These are phyloP conservation scores for Maniola jurtina DNA, from an alignment of 1,140 invertebrate genomes.

Conservation along the genomic window DNA sequence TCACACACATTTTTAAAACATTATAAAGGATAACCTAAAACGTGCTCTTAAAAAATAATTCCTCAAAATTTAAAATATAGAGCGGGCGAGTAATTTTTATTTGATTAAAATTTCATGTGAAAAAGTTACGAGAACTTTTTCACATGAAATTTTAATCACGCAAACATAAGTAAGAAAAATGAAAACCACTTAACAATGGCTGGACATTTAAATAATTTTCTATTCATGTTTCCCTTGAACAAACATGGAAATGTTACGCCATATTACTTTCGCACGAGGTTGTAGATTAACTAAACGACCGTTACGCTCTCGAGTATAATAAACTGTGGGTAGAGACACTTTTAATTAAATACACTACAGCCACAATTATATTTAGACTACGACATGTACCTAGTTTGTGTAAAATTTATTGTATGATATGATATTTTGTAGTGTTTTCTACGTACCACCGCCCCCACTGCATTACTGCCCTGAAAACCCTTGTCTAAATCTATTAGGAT, in stretches of 20 bases:
- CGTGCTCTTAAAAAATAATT: no score
- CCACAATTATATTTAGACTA: not conserved
- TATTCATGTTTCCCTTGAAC: conserved; percentile 6
- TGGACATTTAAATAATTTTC: not conserved
- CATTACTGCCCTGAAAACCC: no score
- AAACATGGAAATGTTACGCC: conserved; percentile 8
- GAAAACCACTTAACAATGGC: not conserved
- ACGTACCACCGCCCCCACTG: no score
- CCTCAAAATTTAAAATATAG: no score
- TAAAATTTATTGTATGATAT: not conserved
- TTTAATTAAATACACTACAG: conserved; percentile 39
- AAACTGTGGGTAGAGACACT: conserved; percentile 24
- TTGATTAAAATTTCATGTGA: no score
- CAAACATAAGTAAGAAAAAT: not conserved
- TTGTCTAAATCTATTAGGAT: no score
- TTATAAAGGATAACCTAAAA: no score
- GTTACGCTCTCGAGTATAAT: conserved; percentile 14
- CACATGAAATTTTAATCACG: not conserved
- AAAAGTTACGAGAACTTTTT: no score
- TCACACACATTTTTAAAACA: no score
- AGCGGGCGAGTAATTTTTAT: no score
- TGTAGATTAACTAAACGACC: conserved; percentile 24
- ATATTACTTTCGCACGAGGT: conserved; percentile 13
- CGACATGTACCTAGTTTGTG: conserved; percentile 3
- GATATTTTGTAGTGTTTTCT: no score